A percentile compares a stretch with the other conserved stretches of the same genome.
These are phyloP conservation scores for Enteromius argenteus DNA, from an alignment of 2,797 vertebrate genomes.

Conservation along the genomic window DNA sequence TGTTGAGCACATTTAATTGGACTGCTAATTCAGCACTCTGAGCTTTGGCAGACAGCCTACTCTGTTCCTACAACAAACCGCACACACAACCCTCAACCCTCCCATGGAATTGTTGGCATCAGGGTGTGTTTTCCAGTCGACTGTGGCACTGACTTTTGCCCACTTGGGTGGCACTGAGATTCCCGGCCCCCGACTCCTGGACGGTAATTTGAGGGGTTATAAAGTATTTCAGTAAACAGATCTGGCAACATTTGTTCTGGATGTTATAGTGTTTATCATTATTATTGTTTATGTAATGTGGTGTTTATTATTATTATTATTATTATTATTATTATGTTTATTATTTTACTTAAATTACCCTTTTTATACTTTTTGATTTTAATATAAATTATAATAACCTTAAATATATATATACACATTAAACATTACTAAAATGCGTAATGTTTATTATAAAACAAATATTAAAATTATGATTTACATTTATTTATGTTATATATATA, in stretches of 20 bases:
- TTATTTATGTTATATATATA: too few species aligned
- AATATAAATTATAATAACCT: not conserved
- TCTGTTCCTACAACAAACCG: conserved; percentile 43
- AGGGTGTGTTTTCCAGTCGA: conserved; percentile 45
- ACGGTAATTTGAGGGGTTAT: not conserved
- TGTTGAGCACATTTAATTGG: conserved; percentile 67
- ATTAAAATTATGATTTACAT: too few species aligned
- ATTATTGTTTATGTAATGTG: too few species aligned
- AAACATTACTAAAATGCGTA: too few species aligned
- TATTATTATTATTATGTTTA: not conserved
- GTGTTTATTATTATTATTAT: not conserved
- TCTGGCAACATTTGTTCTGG: not conserved
- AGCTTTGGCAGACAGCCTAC: conserved; percentile 65
- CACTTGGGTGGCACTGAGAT: conserved; percentile 55
- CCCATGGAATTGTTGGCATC: conserved; percentile 28
- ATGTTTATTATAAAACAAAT: too few species aligned
- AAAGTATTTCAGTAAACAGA: not conserved
- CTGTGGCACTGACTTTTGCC: conserved; percentile 41
- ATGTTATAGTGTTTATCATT: not conserved
- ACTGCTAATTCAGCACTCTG: conserved; percentile 68
- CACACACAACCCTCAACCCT: conserved; percentile 42
- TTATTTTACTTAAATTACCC: not conserved
- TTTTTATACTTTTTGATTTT: not conserved
- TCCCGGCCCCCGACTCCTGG: not conserved
- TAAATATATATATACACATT: too few species aligned